Percentiles rank a stretch among this genome's conserved stretches.
Conservation (phyloP, 1,140 invertebrate species). For the Homarus americanus region DNA sequence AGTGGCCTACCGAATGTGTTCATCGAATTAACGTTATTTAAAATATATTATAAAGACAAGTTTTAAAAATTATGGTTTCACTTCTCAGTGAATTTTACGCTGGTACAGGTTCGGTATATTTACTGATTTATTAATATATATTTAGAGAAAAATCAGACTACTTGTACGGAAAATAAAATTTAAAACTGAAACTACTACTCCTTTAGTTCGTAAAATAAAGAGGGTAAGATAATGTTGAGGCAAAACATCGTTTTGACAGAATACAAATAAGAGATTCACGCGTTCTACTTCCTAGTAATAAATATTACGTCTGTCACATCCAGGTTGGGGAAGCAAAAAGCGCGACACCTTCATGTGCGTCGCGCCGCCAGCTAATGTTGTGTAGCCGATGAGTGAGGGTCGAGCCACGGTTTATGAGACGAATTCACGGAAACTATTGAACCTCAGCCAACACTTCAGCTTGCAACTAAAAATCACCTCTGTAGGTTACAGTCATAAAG, state of each 20-base stretch:
- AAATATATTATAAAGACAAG: too few relatives aligned
- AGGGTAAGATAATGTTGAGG: background rate
- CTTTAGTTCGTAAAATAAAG: too few relatives aligned
- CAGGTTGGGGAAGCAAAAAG: background rate
- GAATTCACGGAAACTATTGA: slow-evolving; percentile 8
- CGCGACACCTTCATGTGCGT: background rate
- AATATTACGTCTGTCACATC: slow-evolving; percentile 9
- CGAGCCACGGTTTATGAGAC: background rate
- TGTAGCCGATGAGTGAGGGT: background rate
- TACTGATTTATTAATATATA: too few relatives aligned
- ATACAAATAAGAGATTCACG: background rate
- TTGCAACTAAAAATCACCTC: background rate
- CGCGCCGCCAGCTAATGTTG: background rate
- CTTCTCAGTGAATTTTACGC: too few relatives aligned
- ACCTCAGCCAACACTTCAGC: background rate
- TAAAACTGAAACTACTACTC: too few relatives aligned
- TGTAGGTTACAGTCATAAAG: background rate
- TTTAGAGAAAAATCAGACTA: too few relatives aligned
- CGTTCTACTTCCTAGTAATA: slow-evolving; percentile 3
- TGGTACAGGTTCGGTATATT: too few relatives aligned
- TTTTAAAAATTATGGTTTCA: too few relatives aligned
- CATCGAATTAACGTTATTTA: too few relatives aligned
- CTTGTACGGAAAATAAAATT: too few relatives aligned
- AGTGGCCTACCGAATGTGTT: too few relatives aligned
- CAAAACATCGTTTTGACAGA: background rate